These are phyloP conservation scores for Drosophila micromelanica DNA, from an alignment of 1,140 invertebrate species.

Conservation along the genomic window DNA sequence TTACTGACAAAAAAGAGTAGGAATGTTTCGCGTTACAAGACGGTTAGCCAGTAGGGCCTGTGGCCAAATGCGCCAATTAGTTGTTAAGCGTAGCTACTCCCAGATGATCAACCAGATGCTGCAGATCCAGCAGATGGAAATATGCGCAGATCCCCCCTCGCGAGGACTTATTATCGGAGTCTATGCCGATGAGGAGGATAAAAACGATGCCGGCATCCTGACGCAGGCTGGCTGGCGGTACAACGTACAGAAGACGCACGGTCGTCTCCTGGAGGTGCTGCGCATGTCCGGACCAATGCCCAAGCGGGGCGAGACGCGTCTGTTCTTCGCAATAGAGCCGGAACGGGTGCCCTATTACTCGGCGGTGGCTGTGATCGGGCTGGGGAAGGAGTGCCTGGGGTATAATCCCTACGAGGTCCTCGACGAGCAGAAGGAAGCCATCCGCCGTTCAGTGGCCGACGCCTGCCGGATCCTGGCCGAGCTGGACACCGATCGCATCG, in stretches of 20 bases:
- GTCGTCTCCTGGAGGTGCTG: slow-evolving; percentile 73
- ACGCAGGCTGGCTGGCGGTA: slow-evolving; percentile 74
- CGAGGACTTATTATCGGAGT: slow-evolving; percentile 76
- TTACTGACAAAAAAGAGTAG: slow-evolving; percentile 15
- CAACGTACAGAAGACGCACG: slow-evolving; percentile 78
- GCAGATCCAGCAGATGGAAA: slow-evolving; percentile 74
- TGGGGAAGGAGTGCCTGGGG: slow-evolving; percentile 87
- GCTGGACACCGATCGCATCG: slow-evolving; percentile 87
- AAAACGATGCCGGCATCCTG: slow-evolving; percentile 71
- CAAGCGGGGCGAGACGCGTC: slow-evolving; percentile 70
- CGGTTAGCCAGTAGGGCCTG: slow-evolving; percentile 7
- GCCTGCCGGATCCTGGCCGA: slow-evolving; percentile 73
- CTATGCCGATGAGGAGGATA: slow-evolving; percentile 80
- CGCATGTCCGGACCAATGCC: slow-evolving; percentile 82
- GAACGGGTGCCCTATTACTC: slow-evolving; percentile 85
- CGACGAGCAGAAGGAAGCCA: slow-evolving; percentile 88
- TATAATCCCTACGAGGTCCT: slow-evolving; percentile 88
- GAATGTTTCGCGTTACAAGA: slow-evolving; percentile 55
- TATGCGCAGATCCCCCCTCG: slow-evolving; percentile 80
- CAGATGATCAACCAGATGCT: slow-evolving; percentile 79
- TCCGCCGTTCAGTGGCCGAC: slow-evolving; percentile 90
- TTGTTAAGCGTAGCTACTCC: slow-evolving; percentile 42
- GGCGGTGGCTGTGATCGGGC: slow-evolving; percentile 88
- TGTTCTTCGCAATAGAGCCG: slow-evolving; percentile 84
- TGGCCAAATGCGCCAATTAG: background rate